A percentile compares a stretch with the other conserved stretches of the same genome.
These are phyloP conservation scores for Mus pahari DNA, from an alignment of 2,113 vertebrate species.

Conservation along the genomic window DNA sequence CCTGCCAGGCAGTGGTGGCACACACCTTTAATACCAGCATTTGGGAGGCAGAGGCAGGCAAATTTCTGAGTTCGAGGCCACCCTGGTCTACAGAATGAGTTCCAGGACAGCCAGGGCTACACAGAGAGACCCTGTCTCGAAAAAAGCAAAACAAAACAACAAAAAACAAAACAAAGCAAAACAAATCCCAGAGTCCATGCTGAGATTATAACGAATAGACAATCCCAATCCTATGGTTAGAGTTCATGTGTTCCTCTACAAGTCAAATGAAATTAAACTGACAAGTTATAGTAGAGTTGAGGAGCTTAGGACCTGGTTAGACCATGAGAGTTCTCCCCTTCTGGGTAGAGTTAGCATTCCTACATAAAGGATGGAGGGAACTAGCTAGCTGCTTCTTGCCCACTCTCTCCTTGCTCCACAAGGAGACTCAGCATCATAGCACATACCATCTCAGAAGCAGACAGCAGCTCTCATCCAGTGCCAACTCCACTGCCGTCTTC, in stretches of 20 bases:
- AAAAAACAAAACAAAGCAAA: too few species aligned
- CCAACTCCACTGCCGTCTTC: neutral
- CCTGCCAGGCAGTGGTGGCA: too few species aligned
- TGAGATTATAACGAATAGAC: neutral
- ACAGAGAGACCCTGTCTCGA: too few species aligned
- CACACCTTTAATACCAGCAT: too few species aligned
- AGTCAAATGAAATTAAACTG: neutral
- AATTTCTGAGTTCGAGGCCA: too few species aligned
- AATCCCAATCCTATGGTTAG: neutral
- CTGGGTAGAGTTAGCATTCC: neutral
- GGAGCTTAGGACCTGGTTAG: neutral
- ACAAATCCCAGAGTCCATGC: neutral
- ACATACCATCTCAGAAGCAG: neutral
- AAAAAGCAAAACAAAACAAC: too few species aligned
- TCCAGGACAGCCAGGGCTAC: too few species aligned
- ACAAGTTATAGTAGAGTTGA: neutral
- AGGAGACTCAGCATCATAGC: neutral
- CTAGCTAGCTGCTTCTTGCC: neutral
- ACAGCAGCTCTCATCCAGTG: neutral
- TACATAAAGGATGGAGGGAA: neutral
- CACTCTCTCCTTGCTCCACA: neutral
- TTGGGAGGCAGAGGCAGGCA: too few species aligned
- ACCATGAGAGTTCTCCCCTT: neutral
- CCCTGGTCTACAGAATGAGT: too few species aligned
- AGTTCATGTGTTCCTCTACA: neutral